phyloP scores from a whole-genome alignment of 2,113 vertebrate species.

The Thalassarche chlororhynchos region DNA sequence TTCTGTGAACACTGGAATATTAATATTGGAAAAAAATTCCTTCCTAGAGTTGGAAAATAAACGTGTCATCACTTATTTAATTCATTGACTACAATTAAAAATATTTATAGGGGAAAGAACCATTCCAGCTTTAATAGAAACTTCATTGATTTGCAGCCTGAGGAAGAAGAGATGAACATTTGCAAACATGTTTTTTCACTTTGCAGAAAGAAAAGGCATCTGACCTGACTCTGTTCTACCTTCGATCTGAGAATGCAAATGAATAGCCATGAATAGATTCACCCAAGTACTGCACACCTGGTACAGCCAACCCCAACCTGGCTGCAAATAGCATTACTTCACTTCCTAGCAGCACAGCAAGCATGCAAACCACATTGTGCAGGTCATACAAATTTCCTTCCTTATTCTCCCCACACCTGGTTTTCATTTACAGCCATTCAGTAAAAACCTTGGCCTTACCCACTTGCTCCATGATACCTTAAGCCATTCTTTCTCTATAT shows the following conservation, averaged over 20 bases:
- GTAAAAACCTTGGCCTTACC: neutral
- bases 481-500: neutral
- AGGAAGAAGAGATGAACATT: neutral
- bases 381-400: neutral
- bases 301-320: neutral
- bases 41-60: neutral
- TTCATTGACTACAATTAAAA: neutral
- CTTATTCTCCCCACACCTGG: neutral
- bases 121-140: neutral
- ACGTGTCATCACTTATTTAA: neutral
- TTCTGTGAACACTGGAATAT: neutral
- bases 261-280: neutral
- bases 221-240: neutral
- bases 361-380: neutral
- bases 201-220: neutral
- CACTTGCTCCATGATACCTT: neutral
- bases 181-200: neutral
- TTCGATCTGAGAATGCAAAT: neutral
- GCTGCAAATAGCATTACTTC: neutral
- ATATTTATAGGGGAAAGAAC: neutral
- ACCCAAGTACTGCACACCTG: neutral
- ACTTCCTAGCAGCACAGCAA: neutral
- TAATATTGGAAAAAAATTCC: neutral
- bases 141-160: neutral
- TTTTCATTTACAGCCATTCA: neutral